A percentile compares a stretch with the other conserved stretches of the same genome.
These are phyloP conservation scores for Erebia palarica DNA, from an alignment of 2,888 invertebrate genomes.

Conservation along the genomic window DNA sequence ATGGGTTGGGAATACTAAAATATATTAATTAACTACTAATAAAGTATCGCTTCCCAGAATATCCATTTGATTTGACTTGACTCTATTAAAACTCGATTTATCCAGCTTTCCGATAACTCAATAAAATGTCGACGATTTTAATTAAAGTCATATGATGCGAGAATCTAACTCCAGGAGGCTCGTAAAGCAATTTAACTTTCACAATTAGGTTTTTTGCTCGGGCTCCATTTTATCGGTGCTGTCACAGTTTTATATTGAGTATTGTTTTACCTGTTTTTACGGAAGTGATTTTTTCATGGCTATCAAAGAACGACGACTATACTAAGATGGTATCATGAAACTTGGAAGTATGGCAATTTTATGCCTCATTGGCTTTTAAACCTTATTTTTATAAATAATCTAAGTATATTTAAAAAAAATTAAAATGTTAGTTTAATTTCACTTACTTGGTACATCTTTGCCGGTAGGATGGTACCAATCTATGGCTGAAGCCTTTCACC, in stretches of 20 bases:
- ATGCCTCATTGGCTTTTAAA: too few species aligned
- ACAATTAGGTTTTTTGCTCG: conserved; percentile 27
- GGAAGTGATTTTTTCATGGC: background rate
- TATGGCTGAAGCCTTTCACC: too few species aligned
- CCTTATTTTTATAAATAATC: too few species aligned
- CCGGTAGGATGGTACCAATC: too few species aligned
- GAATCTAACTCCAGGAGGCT: conserved; percentile 17
- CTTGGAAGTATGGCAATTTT: too few species aligned
- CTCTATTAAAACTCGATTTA: conserved; percentile 25
- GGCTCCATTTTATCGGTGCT: conserved; percentile 6
- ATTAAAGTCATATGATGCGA: conserved; percentile 31
- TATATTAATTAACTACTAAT: too few species aligned
- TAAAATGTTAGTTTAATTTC: too few species aligned
- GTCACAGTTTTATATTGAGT: conserved; percentile 1
- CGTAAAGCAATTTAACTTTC: conserved; percentile 31
- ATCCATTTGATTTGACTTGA: conserved; percentile 13
- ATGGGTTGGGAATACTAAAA: too few species aligned
- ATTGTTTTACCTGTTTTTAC: background rate
- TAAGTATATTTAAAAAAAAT: too few species aligned
- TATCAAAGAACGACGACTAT: background rate
- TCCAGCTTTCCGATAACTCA: conserved; percentile 30
- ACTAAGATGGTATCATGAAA: too few species aligned
- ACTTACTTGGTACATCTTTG: too few species aligned
- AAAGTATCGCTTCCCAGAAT: background rate
- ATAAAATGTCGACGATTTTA: conserved; percentile 29